Evolutionary conservation across 2,113 vertebrate species (phyloP).

Genomic region (Cygnus buccinator): DNA sequence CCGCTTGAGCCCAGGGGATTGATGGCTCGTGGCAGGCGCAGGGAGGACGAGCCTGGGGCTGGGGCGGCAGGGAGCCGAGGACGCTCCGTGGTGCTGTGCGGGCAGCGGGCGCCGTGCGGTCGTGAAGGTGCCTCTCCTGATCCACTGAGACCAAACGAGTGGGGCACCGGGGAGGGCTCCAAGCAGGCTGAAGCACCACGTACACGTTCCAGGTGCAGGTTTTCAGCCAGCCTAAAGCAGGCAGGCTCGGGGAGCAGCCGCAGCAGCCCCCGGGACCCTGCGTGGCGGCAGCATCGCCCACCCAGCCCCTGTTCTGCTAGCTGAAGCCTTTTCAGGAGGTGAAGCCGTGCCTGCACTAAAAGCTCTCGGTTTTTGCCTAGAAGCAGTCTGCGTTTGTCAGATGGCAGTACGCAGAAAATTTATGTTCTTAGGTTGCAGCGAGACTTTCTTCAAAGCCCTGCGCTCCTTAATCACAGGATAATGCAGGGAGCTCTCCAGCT

Average conservation of each 20-base stretch:
- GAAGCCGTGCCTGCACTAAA: not conserved
- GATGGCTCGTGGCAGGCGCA: not conserved
- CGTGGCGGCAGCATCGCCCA: rapidly evolving
- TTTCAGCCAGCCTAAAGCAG: not conserved
- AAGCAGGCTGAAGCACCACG: not conserved
- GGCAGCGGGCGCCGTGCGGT: not conserved
- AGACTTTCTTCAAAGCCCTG: not conserved
- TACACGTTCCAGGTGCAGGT: rapidly evolving
- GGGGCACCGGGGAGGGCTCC: not conserved
- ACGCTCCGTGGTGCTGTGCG: rapidly evolving
- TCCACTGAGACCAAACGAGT: not conserved
- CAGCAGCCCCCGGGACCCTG: rapidly evolving
- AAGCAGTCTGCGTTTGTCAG: not conserved
- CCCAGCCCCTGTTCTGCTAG: rapidly evolving
- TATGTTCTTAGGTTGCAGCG: not conserved
- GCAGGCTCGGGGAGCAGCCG: not conserved
- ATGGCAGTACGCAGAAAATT: not conserved
- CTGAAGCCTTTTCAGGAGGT: not conserved
- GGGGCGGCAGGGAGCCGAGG: not conserved
- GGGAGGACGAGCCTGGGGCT: not conserved
- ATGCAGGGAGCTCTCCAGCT: not conserved
- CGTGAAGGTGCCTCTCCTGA: not conserved
- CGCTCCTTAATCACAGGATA: not conserved
- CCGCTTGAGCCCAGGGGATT: not conserved
- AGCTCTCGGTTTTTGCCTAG: not conserved